Conservation (phyloP, 2,888 invertebrate species). For the Labia minor region DNA sequence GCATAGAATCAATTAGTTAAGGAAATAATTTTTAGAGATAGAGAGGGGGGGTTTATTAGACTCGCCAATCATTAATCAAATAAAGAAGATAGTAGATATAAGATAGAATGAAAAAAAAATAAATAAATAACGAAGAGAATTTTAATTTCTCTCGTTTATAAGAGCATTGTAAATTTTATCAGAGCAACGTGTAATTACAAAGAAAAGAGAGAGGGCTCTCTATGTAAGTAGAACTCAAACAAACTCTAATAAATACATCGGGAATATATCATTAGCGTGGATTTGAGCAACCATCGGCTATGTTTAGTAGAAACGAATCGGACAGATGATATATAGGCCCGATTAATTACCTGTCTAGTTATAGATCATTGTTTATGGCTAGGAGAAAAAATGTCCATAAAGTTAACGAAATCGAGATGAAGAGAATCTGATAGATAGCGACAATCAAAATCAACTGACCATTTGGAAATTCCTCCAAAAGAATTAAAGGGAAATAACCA, state of each 20-base stretch:
- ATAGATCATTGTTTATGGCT: constrained; percentile 8
- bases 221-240: background rate
- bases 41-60: background rate
- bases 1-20: too few species aligned
- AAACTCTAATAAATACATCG: constrained; percentile 7
- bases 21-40: too few species aligned
- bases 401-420: background rate
- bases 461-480: background rate
- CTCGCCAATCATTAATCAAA: background rate
- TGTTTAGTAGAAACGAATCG: background rate
- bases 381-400: constrained; percentile 3
- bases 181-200: constrained; percentile 1
- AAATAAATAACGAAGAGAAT: background rate
- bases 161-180: constrained; percentile 13
- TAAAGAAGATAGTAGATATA: background rate
- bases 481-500: too few species aligned
- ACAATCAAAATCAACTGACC: background rate
- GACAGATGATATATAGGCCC: constrained; percentile 13
- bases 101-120: background rate
- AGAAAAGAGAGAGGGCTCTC: background rate
- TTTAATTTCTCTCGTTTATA: constrained; percentile 1
- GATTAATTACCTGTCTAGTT: constrained; percentile 13
- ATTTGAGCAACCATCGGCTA: background rate
- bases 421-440: background rate
- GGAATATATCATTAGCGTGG: background rate